These are phyloP conservation scores for Epizoanthus stellaris DNA, from an alignment of 92 coral and sea anemone genomes.

Conservation along the genomic window DNA sequence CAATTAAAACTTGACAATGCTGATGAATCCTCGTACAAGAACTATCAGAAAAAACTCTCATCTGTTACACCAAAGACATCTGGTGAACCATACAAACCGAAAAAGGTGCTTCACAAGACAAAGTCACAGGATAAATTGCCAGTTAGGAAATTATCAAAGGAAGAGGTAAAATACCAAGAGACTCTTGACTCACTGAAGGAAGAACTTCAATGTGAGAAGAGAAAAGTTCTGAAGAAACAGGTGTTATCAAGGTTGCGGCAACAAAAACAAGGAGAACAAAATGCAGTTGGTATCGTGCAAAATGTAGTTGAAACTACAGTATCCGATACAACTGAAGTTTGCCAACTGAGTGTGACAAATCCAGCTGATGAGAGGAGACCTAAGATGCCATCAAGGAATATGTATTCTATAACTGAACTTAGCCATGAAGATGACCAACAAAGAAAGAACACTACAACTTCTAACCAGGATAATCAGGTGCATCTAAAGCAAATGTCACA, in stretches of 20 bases:
- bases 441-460: not conserved
- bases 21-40: not conserved
- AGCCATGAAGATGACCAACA: constrained; percentile 51
- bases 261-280: constrained; percentile 31
- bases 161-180: constrained; percentile 43
- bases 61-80: not conserved
- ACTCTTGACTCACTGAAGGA: constrained; percentile 69
- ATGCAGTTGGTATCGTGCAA: not conserved
- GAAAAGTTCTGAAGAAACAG: constrained; percentile 73
- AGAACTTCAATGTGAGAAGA: constrained; percentile 74
- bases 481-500: not conserved
- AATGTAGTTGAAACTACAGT: constrained; percentile 33
- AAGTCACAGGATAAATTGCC: constrained; percentile 18
- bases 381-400: constrained; percentile 68
- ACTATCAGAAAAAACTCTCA: not conserved
- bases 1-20: constrained; percentile 12
- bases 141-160: constrained; percentile 7
- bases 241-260: constrained; percentile 74
- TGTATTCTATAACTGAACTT: constrained; percentile 72
- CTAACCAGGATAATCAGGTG: not conserved
- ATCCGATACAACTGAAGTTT: constrained; percentile 24
- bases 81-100: constrained; percentile 3
- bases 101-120: constrained; percentile 17
- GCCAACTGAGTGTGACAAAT: constrained; percentile 26
- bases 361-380: constrained; percentile 51